Conservation (phyloP, 1,140 invertebrate species). For the honey bee (Apis mellifera) region DNA sequence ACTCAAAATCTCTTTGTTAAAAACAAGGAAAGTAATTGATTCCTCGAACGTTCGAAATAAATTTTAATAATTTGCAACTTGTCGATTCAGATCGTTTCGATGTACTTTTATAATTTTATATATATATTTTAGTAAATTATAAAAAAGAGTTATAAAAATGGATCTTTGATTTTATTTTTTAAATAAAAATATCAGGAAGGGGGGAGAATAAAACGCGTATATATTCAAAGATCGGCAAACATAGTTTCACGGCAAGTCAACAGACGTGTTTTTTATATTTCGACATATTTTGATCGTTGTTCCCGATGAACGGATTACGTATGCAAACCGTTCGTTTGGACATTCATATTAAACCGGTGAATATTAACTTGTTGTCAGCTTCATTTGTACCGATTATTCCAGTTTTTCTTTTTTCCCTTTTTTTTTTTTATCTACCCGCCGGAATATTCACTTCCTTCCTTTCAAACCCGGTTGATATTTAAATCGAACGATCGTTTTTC, state of each 20-base stretch:
- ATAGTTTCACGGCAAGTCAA: not conserved
- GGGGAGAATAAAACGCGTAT: no score
- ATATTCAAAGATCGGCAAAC: no score
- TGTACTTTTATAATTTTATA: no score
- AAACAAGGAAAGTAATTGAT: no score
- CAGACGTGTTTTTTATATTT: not conserved
- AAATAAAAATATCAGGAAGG: no score
- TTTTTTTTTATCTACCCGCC: not conserved
- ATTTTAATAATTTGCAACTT: no score
- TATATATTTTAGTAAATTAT: no score
- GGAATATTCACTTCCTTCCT: not conserved
- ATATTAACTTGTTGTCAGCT: constrained; percentile 20
- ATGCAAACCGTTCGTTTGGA: not conserved
- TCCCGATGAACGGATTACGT: not conserved
- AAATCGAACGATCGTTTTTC: not conserved
- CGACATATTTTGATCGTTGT: not conserved
- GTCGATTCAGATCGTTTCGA: no score
- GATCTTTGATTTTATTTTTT: no score
- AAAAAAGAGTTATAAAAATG: no score
- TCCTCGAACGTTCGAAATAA: no score
- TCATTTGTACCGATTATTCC: not conserved
- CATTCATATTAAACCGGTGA: constrained; percentile 1
- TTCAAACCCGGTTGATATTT: not conserved
- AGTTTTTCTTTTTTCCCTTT: not conserved
- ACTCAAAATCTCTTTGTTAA: no score